These are phyloP conservation scores for Drosophila mayri DNA, from an alignment of 1,140 invertebrate species.

Conservation along the genomic window DNA sequence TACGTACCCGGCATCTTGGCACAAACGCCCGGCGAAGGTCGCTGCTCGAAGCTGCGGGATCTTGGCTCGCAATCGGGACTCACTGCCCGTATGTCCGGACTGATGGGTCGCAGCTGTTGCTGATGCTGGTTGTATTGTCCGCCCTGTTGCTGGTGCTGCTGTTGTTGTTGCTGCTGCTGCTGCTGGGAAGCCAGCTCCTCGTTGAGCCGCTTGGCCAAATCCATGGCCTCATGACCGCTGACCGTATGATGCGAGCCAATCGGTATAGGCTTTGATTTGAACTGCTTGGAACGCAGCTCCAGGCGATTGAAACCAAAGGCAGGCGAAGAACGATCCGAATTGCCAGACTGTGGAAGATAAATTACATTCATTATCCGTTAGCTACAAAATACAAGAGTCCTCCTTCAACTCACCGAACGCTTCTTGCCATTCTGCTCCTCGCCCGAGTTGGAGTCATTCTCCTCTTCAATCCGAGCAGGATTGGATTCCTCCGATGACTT, in stretches of 20 bases:
- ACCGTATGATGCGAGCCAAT: conserved; percentile 90
- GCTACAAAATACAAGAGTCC: background rate
- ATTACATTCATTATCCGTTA: background rate
- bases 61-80: conserved; percentile 87
- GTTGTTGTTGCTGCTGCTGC: conserved; percentile 46
- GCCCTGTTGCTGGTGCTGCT: conserved; percentile 62
- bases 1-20: conserved; percentile 87
- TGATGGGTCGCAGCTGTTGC: conserved; percentile 75
- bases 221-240: conserved; percentile 91
- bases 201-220: conserved; percentile 90
- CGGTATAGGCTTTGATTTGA: conserved; percentile 88
- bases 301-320: conserved; percentile 61
- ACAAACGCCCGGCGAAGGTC: conserved; percentile 79
- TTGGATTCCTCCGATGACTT: conserved; percentile 78
- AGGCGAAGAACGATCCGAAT: conserved; percentile 4
- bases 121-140: conserved; percentile 24
- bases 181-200: conserved; percentile 89
- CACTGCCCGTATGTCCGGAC: conserved; percentile 83
- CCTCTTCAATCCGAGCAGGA: conserved; percentile 89
- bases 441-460: conserved; percentile 86
- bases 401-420: conserved; percentile 22
- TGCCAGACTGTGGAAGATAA: background rate
- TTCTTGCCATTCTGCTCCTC: conserved; percentile 63
- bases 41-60: conserved; percentile 89
- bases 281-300: conserved; percentile 59